Base-by-base conservation (phyloP, 2,797 vertebrate species). In the Melanotaenia boesemani region DNA sequence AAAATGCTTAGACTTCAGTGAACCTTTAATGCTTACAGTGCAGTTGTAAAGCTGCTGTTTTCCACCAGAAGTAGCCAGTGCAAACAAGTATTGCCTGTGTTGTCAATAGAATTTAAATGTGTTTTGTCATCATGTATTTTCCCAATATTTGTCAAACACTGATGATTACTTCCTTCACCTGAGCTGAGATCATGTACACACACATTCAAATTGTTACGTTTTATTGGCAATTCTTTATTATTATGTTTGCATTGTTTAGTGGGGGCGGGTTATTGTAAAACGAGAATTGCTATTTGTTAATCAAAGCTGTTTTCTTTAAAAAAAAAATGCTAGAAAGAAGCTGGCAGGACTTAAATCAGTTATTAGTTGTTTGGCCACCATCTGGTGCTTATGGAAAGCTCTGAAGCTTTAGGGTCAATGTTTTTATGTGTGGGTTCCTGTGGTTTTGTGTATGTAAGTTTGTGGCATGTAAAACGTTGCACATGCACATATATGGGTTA, bases 11-110 rank as follows among this genome's bases (percentile, higher is more conserved):
- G 11, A 20, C 16, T n/a, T 56, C 54, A 41, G 8, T 28, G 15
- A 32, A 39, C 52, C 57, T 67, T 57, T 57, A 65, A 57, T 56
- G 54, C 54, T 57, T 57, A 12, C 52, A 30, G 46, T 24, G 8
- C 26, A 24, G 54, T 56, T 6, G 26, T 56, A 30, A 56, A 56
- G 26, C 54, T 13, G 15, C 13, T 30, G 13, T 6, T 28, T 26
- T 56, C 26, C 15, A 13, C 26, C 13, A 2, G 15, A 28, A 56
- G 26, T 56, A 28, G 54, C 26, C 26, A 16, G 26, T 56, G 11
- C 26, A 30, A 16, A 30, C 24, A 56, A 56, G 18, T 15, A 24
- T 13, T 56, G 26, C 6, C 12, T 56, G 54, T 28, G 54, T 13
- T 16, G 54, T 2, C 1, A 6, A 28, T 30, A 6, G 52, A 55